A percentile compares a stretch with the other conserved stretches of the same genome.
phyloP scores from a whole-genome alignment of 2,888 invertebrate species.

The Drosophila testacea region DNA sequence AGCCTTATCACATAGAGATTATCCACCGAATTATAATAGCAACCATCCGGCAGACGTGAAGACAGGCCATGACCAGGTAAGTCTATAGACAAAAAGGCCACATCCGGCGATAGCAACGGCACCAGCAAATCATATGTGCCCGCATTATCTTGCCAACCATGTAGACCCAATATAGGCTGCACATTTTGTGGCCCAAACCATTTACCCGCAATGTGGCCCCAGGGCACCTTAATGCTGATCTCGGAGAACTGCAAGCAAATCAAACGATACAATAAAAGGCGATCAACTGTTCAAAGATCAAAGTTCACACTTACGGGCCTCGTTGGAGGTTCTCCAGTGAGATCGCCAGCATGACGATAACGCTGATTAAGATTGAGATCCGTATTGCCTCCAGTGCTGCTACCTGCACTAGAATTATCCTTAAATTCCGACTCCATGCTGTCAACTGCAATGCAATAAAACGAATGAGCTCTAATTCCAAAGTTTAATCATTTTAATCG shows the following conservation, averaged over 20 bases:
- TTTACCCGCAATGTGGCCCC: constrained; percentile 90
- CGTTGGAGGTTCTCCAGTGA: constrained; percentile 81
- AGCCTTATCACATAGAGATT: constrained; percentile 86
- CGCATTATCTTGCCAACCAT: constrained; percentile 93
- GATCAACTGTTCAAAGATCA: constrained; percentile 30
- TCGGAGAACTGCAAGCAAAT: constrained; percentile 86
- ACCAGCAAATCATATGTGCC: constrained; percentile 90
- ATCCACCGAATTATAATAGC: constrained; percentile 84
- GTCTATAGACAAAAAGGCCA: constrained; percentile 88
- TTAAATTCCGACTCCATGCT: constrained; percentile 49
- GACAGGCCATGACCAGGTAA: constrained; percentile 91
- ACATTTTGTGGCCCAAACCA: constrained; percentile 89
- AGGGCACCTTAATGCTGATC: constrained; percentile 89
- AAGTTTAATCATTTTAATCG: constrained; percentile 53
- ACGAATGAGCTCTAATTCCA: constrained; percentile 54
- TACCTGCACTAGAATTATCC: constrained; percentile 31
- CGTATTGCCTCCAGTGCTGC: constrained; percentile 26
- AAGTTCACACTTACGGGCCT: constrained; percentile 76
- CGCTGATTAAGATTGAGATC: constrained; percentile 62
- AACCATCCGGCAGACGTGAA: constrained; percentile 88
- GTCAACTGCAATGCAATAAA: constrained; percentile 39
- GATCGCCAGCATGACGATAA: constrained; percentile 82
- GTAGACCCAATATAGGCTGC: constrained; percentile 89
- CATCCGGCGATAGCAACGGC: constrained; percentile 86
- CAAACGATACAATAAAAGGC: background rate